These are phyloP conservation scores for Pogonocherus hispidulus DNA, from an alignment of 2,888 invertebrate genomes.

Conservation along the genomic window DNA sequence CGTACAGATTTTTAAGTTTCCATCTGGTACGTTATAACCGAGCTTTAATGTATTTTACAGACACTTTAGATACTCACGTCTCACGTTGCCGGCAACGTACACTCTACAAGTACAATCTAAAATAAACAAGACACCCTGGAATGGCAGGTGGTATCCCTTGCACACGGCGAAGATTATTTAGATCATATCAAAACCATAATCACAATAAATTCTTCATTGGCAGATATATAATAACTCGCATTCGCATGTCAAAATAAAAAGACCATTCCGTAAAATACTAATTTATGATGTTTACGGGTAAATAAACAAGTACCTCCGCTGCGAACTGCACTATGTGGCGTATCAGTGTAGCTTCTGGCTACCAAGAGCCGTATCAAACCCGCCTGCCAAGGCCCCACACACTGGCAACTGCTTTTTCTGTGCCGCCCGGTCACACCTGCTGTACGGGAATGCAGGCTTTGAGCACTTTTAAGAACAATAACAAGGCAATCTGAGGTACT, in stretches of 20 bases:
- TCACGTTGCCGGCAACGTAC: too few species aligned
- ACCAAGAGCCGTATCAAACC: slow-evolving; percentile 41
- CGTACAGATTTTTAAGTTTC: too few species aligned
- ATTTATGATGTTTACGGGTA: slow-evolving; percentile 23
- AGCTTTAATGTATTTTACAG: too few species aligned
- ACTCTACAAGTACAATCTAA: not conserved
- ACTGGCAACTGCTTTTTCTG: slow-evolving; percentile 45
- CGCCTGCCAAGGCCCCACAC: slow-evolving; percentile 50
- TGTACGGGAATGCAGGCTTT: slow-evolving; percentile 51
- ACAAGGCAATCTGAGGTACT: not conserved
- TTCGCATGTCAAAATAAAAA: slow-evolving; percentile 9
- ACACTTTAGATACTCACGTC: too few species aligned
- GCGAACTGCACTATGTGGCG: slow-evolving; percentile 29
- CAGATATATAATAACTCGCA: slow-evolving; percentile 22
- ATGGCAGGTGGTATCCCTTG: not conserved
- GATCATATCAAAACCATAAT: slow-evolving; percentile 22
- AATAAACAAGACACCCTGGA: not conserved
- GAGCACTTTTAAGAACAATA: not conserved
- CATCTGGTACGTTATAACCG: too few species aligned
- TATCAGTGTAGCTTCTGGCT: slow-evolving; percentile 47
- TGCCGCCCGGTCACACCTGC: slow-evolving; percentile 53
- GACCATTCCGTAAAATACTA: slow-evolving; percentile 9
- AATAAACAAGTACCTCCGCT: slow-evolving; percentile 28
- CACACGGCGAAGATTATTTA: not conserved
- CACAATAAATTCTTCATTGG: slow-evolving; percentile 19